These are phyloP conservation scores for Poecilia velifera DNA, from an alignment of 2,797 vertebrate genomes.

Conservation along the genomic window DNA sequence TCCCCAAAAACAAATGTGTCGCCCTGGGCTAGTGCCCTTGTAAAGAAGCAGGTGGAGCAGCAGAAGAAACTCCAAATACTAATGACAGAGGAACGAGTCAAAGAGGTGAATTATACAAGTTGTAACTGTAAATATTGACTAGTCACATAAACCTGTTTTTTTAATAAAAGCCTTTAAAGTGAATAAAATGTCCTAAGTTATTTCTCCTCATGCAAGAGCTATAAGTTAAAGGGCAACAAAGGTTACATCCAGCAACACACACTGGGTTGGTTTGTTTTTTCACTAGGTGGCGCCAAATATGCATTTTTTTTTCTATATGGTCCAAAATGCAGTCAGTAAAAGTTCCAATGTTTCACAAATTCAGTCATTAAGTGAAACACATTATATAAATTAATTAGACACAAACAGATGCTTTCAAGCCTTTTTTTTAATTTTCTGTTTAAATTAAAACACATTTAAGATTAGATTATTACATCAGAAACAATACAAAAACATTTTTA, in stretches of 20 bases:
- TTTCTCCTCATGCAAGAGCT: neutral
- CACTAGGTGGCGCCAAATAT: slow-evolving; percentile 39
- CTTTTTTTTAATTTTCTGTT: neutral
- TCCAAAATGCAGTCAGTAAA: neutral
- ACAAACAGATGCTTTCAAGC: neutral
- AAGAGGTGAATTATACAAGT: neutral
- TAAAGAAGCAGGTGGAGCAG: neutral
- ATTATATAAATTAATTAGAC: neutral
- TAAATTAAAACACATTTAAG: neutral
- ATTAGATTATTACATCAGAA: neutral
- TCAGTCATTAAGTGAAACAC: neutral
- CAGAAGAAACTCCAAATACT: neutral
- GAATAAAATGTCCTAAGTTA: neutral
- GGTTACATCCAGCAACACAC: neutral
- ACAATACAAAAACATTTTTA: neutral
- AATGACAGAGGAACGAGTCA: neutral
- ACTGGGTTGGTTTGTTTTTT: neutral
- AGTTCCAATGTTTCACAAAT: neutral
- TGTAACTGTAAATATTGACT: neutral
- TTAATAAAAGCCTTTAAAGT: neutral
- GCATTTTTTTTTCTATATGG: neutral
- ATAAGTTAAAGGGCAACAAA: neutral
- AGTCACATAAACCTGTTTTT: neutral
- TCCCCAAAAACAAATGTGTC: too few relatives aligned
- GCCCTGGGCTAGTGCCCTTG: too few relatives aligned